Conservation (phyloP, 2,888 invertebrate genomes). For the Lasioglossum zephyrum region DNA sequence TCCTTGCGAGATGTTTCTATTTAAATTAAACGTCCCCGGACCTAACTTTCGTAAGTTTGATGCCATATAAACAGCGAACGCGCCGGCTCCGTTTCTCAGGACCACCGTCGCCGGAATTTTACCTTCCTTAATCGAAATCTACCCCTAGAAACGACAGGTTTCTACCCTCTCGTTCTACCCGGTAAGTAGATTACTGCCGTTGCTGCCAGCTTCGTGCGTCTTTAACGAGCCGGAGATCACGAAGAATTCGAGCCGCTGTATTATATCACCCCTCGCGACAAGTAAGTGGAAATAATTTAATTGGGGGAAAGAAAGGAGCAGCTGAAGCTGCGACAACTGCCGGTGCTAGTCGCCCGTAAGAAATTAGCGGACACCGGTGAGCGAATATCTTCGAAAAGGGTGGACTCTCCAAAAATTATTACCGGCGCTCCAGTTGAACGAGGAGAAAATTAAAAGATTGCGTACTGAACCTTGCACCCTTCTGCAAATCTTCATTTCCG, state of each 20-base stretch:
- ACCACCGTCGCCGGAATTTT: not conserved
- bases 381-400: not conserved
- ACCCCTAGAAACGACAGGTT: constrained; percentile 4
- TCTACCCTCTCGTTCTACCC: not conserved
- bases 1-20: constrained; percentile 35
- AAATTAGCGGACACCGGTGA: not conserved
- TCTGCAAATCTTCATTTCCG: not conserved
- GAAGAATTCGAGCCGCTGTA: constrained; percentile 5
- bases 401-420: not conserved
- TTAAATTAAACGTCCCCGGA: constrained; percentile 36
- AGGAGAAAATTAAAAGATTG: not conserved
- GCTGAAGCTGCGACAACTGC: not conserved
- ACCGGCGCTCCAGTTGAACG: not conserved
- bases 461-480: not conserved
- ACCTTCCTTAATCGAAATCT: constrained; percentile 21
- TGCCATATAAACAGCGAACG: constrained; percentile 17
- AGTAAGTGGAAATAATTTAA: constrained; percentile 51
- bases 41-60: constrained; percentile 17
- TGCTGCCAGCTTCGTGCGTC: constrained; percentile 7
- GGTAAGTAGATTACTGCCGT: constrained; percentile 2
- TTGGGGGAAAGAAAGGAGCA: constrained; percentile 15
- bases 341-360: not conserved
- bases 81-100: constrained; percentile 7
- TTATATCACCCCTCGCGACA: constrained; percentile 9
- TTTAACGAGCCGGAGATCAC: constrained; percentile 13